These are phyloP conservation scores for Paracanthobrama guichenoti DNA, from an alignment of 2,113 vertebrate species.

Conservation along the genomic window DNA sequence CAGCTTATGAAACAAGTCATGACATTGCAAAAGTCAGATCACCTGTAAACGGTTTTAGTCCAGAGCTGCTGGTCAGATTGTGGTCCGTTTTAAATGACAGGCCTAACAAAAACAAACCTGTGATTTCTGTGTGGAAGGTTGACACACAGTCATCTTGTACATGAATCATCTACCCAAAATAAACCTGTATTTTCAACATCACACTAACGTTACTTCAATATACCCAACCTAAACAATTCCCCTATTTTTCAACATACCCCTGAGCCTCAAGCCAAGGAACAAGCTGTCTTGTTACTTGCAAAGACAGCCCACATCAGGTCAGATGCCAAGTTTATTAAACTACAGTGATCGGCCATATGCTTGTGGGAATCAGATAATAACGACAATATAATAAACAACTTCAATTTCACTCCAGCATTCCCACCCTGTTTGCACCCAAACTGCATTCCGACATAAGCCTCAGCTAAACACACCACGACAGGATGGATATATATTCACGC, in stretches of 20 bases:
- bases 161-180: slow-evolving; percentile 26
- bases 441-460: slow-evolving; percentile 32
- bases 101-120: slow-evolving; percentile 25
- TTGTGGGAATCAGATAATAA: neutral
- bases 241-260: slow-evolving; percentile 19
- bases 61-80: neutral
- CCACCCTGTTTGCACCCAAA: neutral
- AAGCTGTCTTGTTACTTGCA: neutral
- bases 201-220: neutral
- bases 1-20: neutral
- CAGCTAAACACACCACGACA: slow-evolving; percentile 17
- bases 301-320: slow-evolving; percentile 11
- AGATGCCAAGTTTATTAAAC: neutral
- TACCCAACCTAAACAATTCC: neutral
- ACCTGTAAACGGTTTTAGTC: neutral
- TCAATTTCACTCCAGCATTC: neutral
- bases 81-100: slow-evolving; percentile 31
- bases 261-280: slow-evolving; percentile 14
- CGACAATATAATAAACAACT: neutral
- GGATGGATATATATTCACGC: neutral
- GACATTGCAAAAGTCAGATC: slow-evolving; percentile 16
- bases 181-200: neutral
- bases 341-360: neutral
- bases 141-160: neutral
- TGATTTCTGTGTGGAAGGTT: slow-evolving; percentile 28